Conservation (phyloP, 2,888 invertebrate genomes). For the Theristus sp. region DNA sequence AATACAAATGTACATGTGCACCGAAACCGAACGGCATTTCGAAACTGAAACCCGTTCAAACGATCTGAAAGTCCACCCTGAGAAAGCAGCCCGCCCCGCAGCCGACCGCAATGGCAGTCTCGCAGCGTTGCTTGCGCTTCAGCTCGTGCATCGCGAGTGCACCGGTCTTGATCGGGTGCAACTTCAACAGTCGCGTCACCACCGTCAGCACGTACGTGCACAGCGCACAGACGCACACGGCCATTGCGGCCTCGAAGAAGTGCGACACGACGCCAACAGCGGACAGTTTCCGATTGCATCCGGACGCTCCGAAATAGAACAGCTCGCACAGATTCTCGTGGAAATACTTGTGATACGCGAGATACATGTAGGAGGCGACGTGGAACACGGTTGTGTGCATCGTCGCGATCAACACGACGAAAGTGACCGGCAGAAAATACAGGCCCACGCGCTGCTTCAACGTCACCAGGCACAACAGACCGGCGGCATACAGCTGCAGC, state of each 20-base stretch:
- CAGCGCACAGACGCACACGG: background rate
- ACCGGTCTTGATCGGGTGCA: background rate
- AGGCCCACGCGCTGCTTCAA: background rate
- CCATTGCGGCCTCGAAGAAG: slow-evolving; percentile 4
- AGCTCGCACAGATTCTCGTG: slow-evolving; percentile 4
- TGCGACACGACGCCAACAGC: background rate
- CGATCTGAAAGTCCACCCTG: too few species aligned
- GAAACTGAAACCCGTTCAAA: too few species aligned
- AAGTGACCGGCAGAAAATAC: background rate
- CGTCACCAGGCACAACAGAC: background rate
- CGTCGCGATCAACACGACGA: background rate
- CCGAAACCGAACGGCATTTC: too few species aligned
- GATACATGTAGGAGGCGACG: slow-evolving; percentile 4
- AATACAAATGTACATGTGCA: too few species aligned
- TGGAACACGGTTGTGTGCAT: slow-evolving; percentile 2
- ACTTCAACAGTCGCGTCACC: background rate
- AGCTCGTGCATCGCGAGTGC: background rate
- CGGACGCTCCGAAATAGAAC: background rate
- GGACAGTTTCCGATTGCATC: background rate
- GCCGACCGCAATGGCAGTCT: background rate
- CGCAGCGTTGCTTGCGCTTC: background rate
- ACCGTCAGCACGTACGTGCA: background rate
- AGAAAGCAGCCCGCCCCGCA: too few species aligned
- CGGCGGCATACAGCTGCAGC: background rate
- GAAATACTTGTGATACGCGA: slow-evolving; percentile 5